Evolutionary conservation across 2,797 vertebrate species (phyloP), one percentile per base, ranked within the genome.

Genomic region (Vultur gryphus): DNA sequence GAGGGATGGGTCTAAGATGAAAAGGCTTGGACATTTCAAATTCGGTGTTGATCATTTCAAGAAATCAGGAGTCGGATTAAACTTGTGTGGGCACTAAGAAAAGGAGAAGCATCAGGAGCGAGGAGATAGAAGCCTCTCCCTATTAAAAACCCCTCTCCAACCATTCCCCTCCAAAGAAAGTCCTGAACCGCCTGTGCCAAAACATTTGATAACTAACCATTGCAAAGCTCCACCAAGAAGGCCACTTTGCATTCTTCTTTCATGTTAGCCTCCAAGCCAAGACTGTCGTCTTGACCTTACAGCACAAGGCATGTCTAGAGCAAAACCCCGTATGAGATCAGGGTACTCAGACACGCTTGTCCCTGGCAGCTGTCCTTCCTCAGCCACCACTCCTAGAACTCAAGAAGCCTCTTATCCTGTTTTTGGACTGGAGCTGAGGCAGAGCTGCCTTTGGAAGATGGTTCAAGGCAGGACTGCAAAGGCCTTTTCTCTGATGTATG

Each of bases 321-420:
- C 3, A 6, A 70, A 73, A 65, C 1, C 2, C 9, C 0, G 0
- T 59, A 23, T 37, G 33, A 59, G 25, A 72, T 76, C 17, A 48
- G 16, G 23, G 26, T 55, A 44, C 44, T 59, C 65, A 77, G 46
- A 51, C 6, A 31, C 2, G 1, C 17, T 67, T 57, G n/a, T 39
- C 35, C 18, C 33, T 8, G 18, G 39, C 29, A 77, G 59, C 37
- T 75, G 25, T 33, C 19, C 37, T 84, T 84, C 51, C 14, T 82
- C 70, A 80, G 26, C 16, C 16, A 67, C 49, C n/a, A 33, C 29
- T 84, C 43, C 12, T 19, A 72, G 48, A 80, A 65, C 44, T 58
- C 44, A 81, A 25, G 43, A 57, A 72, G 16, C 9, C 20, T 78
- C 29, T 55, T 65, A 29, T 3, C 51, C 26, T 79, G 29, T 43